Evolutionary conservation across 2,797 vertebrate species (phyloP), one percentile per base, ranked within the genome.

Genomic region (Neostethus bicornis): DNA sequence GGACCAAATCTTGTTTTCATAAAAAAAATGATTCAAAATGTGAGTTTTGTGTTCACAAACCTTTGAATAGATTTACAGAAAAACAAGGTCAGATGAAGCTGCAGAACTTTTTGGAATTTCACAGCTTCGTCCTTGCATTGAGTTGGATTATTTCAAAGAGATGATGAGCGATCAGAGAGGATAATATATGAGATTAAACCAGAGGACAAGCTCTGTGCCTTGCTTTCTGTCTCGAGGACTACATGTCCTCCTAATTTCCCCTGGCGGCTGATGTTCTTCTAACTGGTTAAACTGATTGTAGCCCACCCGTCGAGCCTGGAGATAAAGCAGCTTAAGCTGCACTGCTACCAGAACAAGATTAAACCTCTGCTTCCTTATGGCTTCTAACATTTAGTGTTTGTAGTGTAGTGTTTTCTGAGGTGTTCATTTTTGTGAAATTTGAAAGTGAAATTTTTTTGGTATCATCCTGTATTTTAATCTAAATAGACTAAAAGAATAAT

Each of bases 121-220:
- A 50, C 38, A 8, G 19, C 29, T 26, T 48, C 58, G 12, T 38
- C 26, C 49, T 1, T 2, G 11, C 14, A 16, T 51, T 66, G 61
- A 61, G 17, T 43, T 66, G 66, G 69, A 83, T 85, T 77, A 81
- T 43, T 46, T 55, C 42, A 49, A 37, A 0, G 44, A 47, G 51
- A 54, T 46, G 34, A 71, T 47, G 32, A 57, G 60, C 48, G 42
- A 21, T 60, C 44, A 6, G 37, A 21, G 29, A 2, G 14, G 51
- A 43, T 52, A 39, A 62, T 41, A 60, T 0, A 28, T 48, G 25
- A 63, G 66, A 60, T 73, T 57, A 60, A 52, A 41, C 24, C 43
- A 12, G 50, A 43, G 7, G 26, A 10, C 44, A 13, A 21, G 41
- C 16, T 7, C 14, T 42, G 28, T 43, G n/a, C 35, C 10, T 31